Evolutionary conservation across 2,113 vertebrate genomes (phyloP), one percentile per base, ranked within the genome.

Genomic region (Notothenia rossii): DNA sequence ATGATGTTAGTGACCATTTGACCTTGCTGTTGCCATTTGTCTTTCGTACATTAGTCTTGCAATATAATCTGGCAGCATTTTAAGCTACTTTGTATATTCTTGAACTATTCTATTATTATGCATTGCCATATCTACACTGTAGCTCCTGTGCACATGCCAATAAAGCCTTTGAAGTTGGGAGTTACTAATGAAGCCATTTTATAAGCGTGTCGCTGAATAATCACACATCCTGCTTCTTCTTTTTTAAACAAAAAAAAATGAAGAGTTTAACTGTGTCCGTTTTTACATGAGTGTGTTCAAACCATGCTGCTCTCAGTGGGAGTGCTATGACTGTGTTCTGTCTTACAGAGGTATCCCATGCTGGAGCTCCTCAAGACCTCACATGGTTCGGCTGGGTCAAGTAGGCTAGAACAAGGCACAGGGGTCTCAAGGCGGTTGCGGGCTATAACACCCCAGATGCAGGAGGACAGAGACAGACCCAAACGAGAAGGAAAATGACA

Each of bases 331-430:
- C 90, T 40, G 36, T 40, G 36, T 1, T 7, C 90, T 85, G 88
- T 98, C 98, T 99, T 96, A 98, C 97, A 97, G 91, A 98, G 96
- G 96, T 96, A 96, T 96, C 97, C 97, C 96, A 95, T 90, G 96
- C 97, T 98, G 96, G 96, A 95, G 94, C 96, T 97, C 94, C 95
- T 96, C 88, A 84, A 94, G 94, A 96, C 96, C 90, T 95, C 92
- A 75, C 95, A 94, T 72, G 95, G 96, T 81, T 97, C 96, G 0
- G 96, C 96, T 84, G 90, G n/a, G 33, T 95, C 96, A 89, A 95
- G 95, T 17, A 95, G 94, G 86, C 90, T 94, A 89, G 96, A 95
- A 93, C 91, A 98, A 94, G 96, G 96, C 96, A 96, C 94, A 11
- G 96, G 95, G 86, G 93, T 96, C 93, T 98, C 96, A 63, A 95